Evolutionary conservation across 2,113 vertebrate species (phyloP).

Genomic region (Apteryx mantelli): DNA sequence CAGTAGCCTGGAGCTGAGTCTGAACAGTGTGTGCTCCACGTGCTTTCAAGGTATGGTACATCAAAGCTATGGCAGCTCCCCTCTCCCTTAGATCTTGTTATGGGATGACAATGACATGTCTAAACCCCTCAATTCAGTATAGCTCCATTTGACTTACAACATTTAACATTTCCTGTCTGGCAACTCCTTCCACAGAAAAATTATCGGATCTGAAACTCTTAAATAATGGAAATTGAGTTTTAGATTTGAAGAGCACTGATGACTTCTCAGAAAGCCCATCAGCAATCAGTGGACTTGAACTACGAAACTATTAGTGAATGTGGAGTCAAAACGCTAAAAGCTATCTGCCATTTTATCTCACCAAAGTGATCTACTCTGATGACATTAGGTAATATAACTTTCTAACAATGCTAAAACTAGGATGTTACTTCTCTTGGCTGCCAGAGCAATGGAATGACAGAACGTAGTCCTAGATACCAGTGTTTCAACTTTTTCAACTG

Average conservation of each 20-base stretch:
- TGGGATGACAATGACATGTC: conserved; percentile 11
- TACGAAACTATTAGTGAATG: background rate
- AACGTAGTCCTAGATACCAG: background rate
- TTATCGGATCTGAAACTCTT: background rate
- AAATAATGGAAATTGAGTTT: background rate
- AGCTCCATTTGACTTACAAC: background rate
- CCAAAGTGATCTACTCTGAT: background rate
- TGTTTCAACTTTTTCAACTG: background rate
- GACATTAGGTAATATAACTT: background rate
- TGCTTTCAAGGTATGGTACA: conserved; percentile 14
- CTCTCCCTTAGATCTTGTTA: conserved; percentile 18
- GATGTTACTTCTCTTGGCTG: background rate
- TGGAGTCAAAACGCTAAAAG: background rate
- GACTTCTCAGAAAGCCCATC: background rate
- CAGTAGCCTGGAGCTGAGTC: conserved; percentile 38
- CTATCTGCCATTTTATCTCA: background rate
- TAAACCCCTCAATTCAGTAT: conserved; percentile 44
- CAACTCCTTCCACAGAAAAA: background rate
- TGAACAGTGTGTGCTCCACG: background rate
- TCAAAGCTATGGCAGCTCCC: conserved; percentile 26
- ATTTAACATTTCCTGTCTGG: conserved; percentile 7
- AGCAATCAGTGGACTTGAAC: background rate
- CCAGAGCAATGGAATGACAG: background rate
- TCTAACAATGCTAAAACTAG: background rate
- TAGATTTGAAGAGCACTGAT: background rate